Conservation (phyloP, 2,797 vertebrate genomes). For the Phoebastria nigripes region DNA sequence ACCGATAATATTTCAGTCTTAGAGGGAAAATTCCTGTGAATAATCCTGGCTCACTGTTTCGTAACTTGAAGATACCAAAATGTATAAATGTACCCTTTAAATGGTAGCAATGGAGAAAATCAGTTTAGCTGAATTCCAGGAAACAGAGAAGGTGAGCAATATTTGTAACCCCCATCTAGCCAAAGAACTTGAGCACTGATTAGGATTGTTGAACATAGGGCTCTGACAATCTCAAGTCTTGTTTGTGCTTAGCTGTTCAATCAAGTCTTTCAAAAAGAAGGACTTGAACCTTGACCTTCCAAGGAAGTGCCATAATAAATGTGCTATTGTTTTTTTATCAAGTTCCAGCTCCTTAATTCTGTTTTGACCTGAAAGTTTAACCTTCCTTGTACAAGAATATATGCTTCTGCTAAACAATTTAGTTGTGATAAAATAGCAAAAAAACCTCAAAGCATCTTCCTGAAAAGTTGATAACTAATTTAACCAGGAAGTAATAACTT, state of each 20-base stretch:
- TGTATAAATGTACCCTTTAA: not conserved
- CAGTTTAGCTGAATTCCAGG: not conserved
- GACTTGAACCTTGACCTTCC: not conserved
- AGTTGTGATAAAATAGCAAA: not conserved
- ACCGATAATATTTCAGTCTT: not conserved
- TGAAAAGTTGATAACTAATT: not conserved
- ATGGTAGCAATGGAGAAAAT: not conserved
- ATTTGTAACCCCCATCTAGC: not conserved
- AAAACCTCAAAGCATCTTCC: not conserved
- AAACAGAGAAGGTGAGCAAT: not conserved
- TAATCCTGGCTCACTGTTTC: not conserved
- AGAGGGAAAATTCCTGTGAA: not conserved
- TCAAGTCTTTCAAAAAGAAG: not conserved
- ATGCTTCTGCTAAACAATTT: not conserved
- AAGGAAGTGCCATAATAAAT: not conserved
- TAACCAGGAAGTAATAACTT: not conserved
- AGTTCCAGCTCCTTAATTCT: not conserved
- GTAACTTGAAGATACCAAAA: not conserved
- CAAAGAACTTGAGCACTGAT: not conserved
- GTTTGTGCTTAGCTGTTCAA: not conserved
- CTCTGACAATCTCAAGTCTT: not conserved
- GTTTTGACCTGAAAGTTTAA: not conserved
- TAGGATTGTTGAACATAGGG: not conserved
- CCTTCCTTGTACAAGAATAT: not conserved
- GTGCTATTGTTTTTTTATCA: not conserved